These are phyloP conservation scores for Leucophenga maculata DNA, from an alignment of 2,888 invertebrate species.

Conservation along the genomic window DNA sequence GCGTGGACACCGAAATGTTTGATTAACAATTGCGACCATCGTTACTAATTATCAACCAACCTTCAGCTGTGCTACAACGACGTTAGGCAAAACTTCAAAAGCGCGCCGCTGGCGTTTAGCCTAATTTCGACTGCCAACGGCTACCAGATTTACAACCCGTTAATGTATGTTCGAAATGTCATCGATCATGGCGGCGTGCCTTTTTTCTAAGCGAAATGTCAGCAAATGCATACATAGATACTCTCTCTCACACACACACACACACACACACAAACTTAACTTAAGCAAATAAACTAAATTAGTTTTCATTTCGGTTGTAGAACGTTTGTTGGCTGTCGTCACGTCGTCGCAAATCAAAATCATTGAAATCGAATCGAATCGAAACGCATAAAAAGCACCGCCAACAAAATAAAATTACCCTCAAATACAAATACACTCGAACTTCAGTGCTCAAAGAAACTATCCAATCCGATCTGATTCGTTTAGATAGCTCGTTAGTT, in stretches of 20 bases:
- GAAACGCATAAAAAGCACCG: conserved; percentile 54
- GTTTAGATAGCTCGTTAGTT: conserved; percentile 10
- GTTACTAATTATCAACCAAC: conserved; percentile 61
- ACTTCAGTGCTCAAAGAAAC: too few relatives aligned
- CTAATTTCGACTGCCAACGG: conserved; percentile 43
- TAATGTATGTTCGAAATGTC: conserved; percentile 58
- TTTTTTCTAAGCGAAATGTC: conserved; percentile 47
- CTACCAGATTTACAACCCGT: conserved; percentile 62
- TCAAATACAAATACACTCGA: too few relatives aligned
- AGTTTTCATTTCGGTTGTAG: conserved; percentile 39
- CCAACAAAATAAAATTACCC: conserved; percentile 53
- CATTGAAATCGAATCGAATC: conserved; percentile 51
- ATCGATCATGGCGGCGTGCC: conserved; percentile 65
- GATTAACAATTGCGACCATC: conserved; percentile 16
- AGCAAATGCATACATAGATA: too few relatives aligned
- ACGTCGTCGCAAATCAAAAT: conserved; percentile 62
- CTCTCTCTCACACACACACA: neutral
- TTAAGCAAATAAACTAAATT: conserved; percentile 52
- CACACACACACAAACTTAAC: conserved; percentile 22
- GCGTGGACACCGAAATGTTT: too few relatives aligned
- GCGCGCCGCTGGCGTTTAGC: conserved; percentile 43
- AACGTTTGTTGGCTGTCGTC: conserved; percentile 44
- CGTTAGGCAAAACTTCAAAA: neutral
- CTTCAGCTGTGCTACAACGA: conserved; percentile 52
- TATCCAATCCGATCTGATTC: conserved; percentile 7